Percentiles rank a stretch among this genome's conserved stretches.
phyloP scores from a whole-genome alignment of 2,888 invertebrate species.

The Hypomecis punctinalis region DNA sequence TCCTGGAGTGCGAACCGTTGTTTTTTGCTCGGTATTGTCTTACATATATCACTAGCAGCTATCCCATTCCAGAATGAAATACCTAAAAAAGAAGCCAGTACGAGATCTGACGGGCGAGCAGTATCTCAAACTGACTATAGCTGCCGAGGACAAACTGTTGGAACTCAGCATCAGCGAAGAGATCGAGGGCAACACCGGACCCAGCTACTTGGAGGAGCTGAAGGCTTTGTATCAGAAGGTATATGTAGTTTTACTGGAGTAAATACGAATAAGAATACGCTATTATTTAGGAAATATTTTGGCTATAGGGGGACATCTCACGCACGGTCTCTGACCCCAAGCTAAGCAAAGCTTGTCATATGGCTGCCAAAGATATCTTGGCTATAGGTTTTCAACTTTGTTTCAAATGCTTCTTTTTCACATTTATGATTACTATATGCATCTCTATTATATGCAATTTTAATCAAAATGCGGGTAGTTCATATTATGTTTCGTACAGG shows the following conservation, averaged over 20 bases:
- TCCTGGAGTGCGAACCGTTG: background rate
- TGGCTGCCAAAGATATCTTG: too few species aligned
- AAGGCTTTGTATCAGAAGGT: slow-evolving; percentile 93
- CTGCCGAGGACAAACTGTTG: slow-evolving; percentile 92
- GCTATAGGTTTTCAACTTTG: too few species aligned
- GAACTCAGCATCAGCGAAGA: slow-evolving; percentile 90
- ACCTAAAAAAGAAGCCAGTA: slow-evolving; percentile 96
- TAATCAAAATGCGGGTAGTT: background rate
- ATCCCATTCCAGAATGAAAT: slow-evolving; percentile 88
- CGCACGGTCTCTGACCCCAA: too few species aligned
- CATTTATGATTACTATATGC: too few species aligned
- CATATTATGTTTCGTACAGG: slow-evolving; percentile 71
- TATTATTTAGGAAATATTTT: too few species aligned
- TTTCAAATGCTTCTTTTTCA: too few species aligned
- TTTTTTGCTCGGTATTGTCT: too few species aligned
- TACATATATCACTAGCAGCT: background rate
- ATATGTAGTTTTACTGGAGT: slow-evolving; percentile 18
- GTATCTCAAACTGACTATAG: slow-evolving; percentile 92
- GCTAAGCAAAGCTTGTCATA: too few species aligned
- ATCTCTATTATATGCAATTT: too few species aligned
- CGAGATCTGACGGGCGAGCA: slow-evolving; percentile 95
- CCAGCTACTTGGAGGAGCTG: slow-evolving; percentile 94
- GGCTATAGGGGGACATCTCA: too few species aligned
- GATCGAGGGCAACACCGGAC: slow-evolving; percentile 91
- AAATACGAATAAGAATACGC: too few species aligned